Base-by-base conservation (phyloP, 2,797 vertebrate genomes). In the Periophthalmus magnuspinnatus region DNA sequence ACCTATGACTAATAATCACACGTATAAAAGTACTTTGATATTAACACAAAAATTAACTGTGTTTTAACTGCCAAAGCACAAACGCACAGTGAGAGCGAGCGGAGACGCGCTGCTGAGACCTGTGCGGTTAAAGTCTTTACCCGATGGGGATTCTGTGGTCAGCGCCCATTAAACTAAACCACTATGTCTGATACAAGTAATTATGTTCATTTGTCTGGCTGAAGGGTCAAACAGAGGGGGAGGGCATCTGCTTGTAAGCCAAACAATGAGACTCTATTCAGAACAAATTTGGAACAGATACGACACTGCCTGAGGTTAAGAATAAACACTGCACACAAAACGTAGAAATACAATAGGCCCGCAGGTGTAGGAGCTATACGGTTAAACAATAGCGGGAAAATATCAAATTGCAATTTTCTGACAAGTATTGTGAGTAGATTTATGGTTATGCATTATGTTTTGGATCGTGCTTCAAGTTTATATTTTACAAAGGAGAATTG, bases 121-220 rank as follows among this genome's bases (percentile, higher is more conserved):
- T 9, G 1, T 58, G 24, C 7, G 58, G 58, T 80, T 65, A 74
- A 57, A 48, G 16, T 16, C n/a, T 61, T 61, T 65, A 21, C 67
- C 67, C 17, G 2, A 0, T 0, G 74, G 77, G 66, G 64, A 50
- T 47, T 63, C 74, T 81, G 78, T 45, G 78, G 85, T 80, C 65
- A 2, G 68, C 68, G 61, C 66, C 79, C 3, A 0, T 48, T 62
- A 75, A 33, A 72, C 75, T 58, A 6, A 64, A 65, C 50, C 11
- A 2, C 47, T 36, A 33, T 72, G 58, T 71, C 65, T 41, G 67
- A 24, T 38, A 74, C 78, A 48, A 63, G 68, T 80, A 76, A 77
- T 81, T 78, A 76, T 58, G 76, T 67, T 74, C 47, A 54, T 65
- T 65, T 52, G 47, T 52, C 64, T n/a, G 47, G 9, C 22, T 75